phyloP scores from a whole-genome alignment of 1,140 invertebrate genomes.

The Drosophila nannoptera region DNA sequence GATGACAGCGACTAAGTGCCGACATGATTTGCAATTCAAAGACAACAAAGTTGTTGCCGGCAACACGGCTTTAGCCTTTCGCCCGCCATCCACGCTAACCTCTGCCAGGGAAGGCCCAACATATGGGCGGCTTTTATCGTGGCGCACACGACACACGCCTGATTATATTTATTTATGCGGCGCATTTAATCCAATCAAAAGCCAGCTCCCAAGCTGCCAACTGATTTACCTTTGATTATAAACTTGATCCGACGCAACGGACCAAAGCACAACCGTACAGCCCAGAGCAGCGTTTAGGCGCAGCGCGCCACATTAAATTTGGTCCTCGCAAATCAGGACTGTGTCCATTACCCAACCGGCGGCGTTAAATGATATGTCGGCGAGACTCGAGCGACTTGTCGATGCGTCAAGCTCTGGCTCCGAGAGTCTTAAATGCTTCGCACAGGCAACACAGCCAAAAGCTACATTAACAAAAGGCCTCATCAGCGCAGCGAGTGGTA shows the following conservation, averaged over 20 bases:
- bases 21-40: conserved; percentile 72
- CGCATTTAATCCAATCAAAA: conserved; percentile 72
- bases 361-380: conserved; percentile 53
- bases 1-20: conserved; percentile 56
- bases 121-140: conserved; percentile 33
- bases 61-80: conserved; percentile 24
- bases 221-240: conserved; percentile 55
- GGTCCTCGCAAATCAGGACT: conserved; percentile 54
- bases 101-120: not conserved
- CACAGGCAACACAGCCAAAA: not conserved
- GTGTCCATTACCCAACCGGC: conserved; percentile 42
- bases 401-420: conserved; percentile 26
- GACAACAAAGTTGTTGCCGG: conserved; percentile 61
- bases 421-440: conserved; percentile 27
- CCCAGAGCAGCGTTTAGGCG: conserved; percentile 57
- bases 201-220: conserved; percentile 28
- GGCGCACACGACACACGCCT: conserved; percentile 30
- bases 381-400: conserved; percentile 25
- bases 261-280: conserved; percentile 13
- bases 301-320: conserved; percentile 57
- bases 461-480: not conserved
- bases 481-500: conserved; percentile 2
- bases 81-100: not conserved
- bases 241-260: conserved; percentile 57
- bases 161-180: conserved; percentile 76